Evolutionary conservation across 2,888 invertebrate genomes (phyloP).

Genomic region (Meiosimyza platycephala): DNA sequence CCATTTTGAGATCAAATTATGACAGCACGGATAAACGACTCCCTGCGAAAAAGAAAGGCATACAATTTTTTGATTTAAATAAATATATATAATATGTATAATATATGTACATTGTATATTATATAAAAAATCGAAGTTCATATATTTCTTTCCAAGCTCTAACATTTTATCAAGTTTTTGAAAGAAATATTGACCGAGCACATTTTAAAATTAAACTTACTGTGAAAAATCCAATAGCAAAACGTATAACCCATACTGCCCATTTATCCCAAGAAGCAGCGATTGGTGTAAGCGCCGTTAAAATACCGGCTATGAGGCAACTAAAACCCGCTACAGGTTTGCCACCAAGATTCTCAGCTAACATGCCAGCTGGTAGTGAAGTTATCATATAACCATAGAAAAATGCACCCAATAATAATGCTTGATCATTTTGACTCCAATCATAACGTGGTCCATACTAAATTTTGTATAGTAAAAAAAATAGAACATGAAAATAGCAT

Average conservation of each 20-base stretch:
- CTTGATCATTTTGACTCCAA: constrained; percentile 75
- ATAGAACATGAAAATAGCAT: constrained; percentile 1
- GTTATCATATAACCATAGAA: constrained; percentile 79
- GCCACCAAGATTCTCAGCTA: constrained; percentile 76
- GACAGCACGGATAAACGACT: constrained; percentile 61
- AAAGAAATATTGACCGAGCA: background rate
- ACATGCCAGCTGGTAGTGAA: constrained; percentile 73
- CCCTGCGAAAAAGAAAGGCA: constrained; percentile 42
- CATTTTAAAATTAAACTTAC: constrained; percentile 67
- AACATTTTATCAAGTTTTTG: no score
- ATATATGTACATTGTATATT: background rate
- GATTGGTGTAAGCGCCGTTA: constrained; percentile 73
- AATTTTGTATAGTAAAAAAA: constrained; percentile 37
- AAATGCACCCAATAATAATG: constrained; percentile 74
- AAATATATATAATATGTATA: background rate
- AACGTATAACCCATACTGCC: constrained; percentile 71
- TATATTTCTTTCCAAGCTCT: no score
- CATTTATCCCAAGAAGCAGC: constrained; percentile 72
- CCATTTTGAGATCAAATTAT: constrained; percentile 76
- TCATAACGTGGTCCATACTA: constrained; percentile 69
- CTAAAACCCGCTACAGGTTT: constrained; percentile 72
- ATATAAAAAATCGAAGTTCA: no score
- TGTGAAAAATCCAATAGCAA: constrained; percentile 73
- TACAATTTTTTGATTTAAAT: background rate
- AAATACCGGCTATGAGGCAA: constrained; percentile 66